Evolutionary conservation across 64 coral and sea anemone genomes (phyloP).

Genomic region (Orbicella faveolata): DNA sequence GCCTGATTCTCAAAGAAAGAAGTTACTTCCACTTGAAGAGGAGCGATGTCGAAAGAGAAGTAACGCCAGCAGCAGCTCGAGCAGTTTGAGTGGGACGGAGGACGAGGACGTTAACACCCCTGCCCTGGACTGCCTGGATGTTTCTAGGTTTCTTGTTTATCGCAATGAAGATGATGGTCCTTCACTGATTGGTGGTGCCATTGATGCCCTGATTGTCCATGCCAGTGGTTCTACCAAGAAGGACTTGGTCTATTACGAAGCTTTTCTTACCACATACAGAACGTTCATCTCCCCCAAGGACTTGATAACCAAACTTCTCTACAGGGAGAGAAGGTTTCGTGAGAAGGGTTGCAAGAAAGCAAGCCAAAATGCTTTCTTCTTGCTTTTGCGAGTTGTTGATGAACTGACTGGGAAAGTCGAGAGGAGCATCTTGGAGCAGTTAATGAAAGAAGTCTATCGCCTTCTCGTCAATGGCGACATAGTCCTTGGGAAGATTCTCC

Average conservation of each 20-base stretch:
- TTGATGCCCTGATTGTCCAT: constrained; percentile 96
- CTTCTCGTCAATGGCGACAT: constrained; percentile 90
- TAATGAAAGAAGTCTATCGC: constrained; percentile 92
- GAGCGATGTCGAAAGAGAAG: constrained; percentile 57
- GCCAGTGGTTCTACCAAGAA: constrained; percentile 84
- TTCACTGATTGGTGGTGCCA: constrained; percentile 86
- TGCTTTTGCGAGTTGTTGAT: constrained; percentile 92
- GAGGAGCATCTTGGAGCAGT: constrained; percentile 87
- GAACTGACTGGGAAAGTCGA: constrained; percentile 90
- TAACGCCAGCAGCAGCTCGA: constrained; percentile 60
- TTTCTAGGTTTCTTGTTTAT: constrained; percentile 87
- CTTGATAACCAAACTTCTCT: constrained; percentile 86
- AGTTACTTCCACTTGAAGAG: constrained; percentile 73
- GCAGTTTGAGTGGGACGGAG: constrained; percentile 72
- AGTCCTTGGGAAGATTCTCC: constrained; percentile 76
- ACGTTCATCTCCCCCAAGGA: constrained; percentile 88
- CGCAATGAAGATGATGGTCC: constrained; percentile 77
- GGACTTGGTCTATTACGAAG: constrained; percentile 91
- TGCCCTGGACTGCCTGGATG: constrained; percentile 91
- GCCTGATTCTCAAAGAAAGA: constrained; percentile 55
- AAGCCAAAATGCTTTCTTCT: constrained; percentile 94
- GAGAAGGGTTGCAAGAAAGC: constrained; percentile 96
- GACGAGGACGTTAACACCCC: constrained; percentile 91
- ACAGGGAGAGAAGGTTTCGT: constrained; percentile 89
- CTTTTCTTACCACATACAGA: constrained; percentile 93